phyloP scores from a whole-genome alignment of 2,888 invertebrate species.

The Diloba caeruleocephala region DNA sequence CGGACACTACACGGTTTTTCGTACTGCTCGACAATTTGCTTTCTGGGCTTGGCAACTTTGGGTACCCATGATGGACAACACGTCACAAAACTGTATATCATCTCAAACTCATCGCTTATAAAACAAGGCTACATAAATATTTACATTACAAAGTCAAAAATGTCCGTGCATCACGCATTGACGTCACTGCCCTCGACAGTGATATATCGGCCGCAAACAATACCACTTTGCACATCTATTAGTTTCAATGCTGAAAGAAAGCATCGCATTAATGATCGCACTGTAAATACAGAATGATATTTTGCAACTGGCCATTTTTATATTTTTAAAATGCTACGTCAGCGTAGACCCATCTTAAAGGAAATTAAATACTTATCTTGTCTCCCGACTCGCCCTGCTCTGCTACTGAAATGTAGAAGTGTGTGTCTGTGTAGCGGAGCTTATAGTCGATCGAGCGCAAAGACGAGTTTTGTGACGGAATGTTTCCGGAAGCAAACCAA shows the following conservation, averaged over 20 bases:
- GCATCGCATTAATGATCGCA: background rate
- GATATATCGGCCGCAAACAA: constrained; percentile 12
- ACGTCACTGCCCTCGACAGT: constrained; percentile 18
- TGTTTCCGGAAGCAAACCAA: too few relatives aligned
- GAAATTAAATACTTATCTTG: too few relatives aligned
- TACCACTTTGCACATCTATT: constrained; percentile 24
- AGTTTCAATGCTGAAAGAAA: constrained; percentile 26
- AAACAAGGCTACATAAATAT: constrained; percentile 2
- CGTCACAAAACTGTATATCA: too few relatives aligned
- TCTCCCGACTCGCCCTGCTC: too few relatives aligned
- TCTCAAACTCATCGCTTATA: background rate
- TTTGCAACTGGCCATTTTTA: background rate
- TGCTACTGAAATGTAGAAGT: too few relatives aligned
- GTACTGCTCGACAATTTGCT: too few relatives aligned
- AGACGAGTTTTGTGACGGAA: too few relatives aligned
- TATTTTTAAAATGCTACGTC: background rate
- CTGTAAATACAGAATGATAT: constrained; percentile 10
- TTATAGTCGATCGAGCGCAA: too few relatives aligned
- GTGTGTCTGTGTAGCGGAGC: too few relatives aligned
- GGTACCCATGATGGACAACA: too few relatives aligned
- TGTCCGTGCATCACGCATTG: constrained; percentile 14
- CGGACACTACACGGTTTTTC: too few relatives aligned
- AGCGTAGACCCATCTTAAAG: background rate
- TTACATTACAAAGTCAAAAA: constrained; percentile 7
- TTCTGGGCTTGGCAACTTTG: too few relatives aligned